phyloP scores from a whole-genome alignment of 2,797 vertebrate genomes.

The Cephalopachus bancanus region DNA sequence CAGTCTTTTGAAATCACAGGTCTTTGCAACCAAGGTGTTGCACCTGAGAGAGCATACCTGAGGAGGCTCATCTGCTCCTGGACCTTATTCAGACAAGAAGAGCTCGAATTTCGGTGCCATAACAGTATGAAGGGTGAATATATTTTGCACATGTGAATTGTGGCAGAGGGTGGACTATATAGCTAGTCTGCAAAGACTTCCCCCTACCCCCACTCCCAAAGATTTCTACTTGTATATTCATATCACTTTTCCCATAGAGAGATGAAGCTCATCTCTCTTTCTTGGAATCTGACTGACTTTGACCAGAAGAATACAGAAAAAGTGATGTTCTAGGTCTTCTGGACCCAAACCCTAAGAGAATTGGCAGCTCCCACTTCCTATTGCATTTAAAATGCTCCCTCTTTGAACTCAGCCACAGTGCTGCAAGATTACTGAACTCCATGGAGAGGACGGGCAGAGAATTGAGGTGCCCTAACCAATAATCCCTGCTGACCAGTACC shows the following conservation, averaged over 20 bases:
- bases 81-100: background rate
- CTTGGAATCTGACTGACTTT: background rate
- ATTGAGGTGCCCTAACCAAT: background rate
- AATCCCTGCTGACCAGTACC: background rate
- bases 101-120: background rate
- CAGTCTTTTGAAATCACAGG: background rate
- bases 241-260: background rate
- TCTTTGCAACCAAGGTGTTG: background rate
- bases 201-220: background rate
- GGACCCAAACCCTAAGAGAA: background rate
- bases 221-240: background rate
- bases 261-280: background rate
- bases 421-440: background rate
- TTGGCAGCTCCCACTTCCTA: background rate
- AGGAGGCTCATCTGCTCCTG: background rate
- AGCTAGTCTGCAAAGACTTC: background rate
- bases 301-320: background rate
- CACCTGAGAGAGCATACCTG: background rate
- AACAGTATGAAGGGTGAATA: background rate
- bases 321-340: background rate
- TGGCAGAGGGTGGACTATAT: background rate
- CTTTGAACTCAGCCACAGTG: background rate
- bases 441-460: background rate
- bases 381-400: constrained; percentile 1
- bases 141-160: background rate